A percentile compares a stretch with the other conserved stretches of the same genome.
phyloP scores from a whole-genome alignment of 2,113 vertebrate species.

The Gila orcuttii region DNA sequence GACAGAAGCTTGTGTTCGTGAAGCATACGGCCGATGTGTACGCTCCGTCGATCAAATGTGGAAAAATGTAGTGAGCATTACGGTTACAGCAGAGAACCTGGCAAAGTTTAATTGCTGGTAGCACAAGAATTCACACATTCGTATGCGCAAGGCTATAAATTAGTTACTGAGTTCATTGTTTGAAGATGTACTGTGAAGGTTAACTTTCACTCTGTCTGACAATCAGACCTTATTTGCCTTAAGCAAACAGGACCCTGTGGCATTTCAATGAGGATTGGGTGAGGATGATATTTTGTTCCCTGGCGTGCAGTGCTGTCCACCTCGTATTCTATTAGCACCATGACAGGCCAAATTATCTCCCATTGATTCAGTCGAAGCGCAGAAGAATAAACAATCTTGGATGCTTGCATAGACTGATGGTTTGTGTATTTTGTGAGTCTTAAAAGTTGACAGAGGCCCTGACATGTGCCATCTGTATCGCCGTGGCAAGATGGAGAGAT shows the following conservation, averaged over 20 bases:
- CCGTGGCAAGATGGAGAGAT: conserved; percentile 6
- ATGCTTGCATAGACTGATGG: not conserved
- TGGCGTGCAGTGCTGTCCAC: not conserved
- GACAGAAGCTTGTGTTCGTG: conserved; percentile 2
- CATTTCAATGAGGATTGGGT: conserved; percentile 15
- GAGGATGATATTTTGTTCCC: conserved; percentile 6
- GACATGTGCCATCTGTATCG: conserved; percentile 4
- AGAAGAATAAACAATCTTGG: conserved; percentile 8
- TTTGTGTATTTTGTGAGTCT: conserved; percentile 8
- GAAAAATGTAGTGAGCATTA: not conserved
- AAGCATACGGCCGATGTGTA: conserved; percentile 7
- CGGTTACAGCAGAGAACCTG: conserved; percentile 8
- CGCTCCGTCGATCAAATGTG: not conserved
- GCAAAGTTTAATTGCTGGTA: conserved; percentile 15
- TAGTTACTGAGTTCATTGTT: conserved; percentile 22
- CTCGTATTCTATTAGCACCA: conserved; percentile 30
- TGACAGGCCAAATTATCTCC: conserved; percentile 20
- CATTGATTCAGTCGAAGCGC: not conserved
- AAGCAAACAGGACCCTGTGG: conserved; percentile 34
- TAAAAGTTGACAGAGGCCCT: conserved; percentile 24
- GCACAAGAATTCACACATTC: conserved; percentile 4
- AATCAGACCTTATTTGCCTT: conserved; percentile 24
- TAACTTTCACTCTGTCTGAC: conserved; percentile 2
- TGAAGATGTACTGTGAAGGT: conserved; percentile 33
- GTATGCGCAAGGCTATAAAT: conserved; percentile 23